Base-by-base conservation (phyloP, 1,140 invertebrate genomes). In the Rhopalosiphum maidis region DNA sequence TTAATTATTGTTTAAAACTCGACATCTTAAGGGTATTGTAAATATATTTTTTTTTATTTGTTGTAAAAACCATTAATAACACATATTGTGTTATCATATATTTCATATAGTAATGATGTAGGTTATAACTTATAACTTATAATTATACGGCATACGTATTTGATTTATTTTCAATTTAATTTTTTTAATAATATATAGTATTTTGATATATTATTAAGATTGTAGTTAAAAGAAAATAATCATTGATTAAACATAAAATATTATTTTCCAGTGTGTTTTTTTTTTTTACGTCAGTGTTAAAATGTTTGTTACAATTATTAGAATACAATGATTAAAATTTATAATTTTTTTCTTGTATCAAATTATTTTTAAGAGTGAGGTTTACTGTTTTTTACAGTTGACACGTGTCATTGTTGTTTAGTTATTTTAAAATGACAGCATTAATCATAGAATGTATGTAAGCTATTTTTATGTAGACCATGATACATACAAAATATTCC, bases 51-150 rank as follows among this genome's bases (percentile, higher is more conserved):
- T 51, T n/a, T 77, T n/a, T 77, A 77, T 77, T 77, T n/a, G 30
- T 77, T 77, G 30, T n/a, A n/a, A 68, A 77, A n/a, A 77, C 60
- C 60, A 77, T 77, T n/a, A 77, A 77, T 77, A n/a, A 77, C n/a
- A 77, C 60, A 77, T 77, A 77, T 77, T 77, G 60, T 77, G 60
- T 77, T 77, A 77, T 77, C 30, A 77, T 77, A n/a, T 77, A 77
- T n/a, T 77, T n/a, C 30, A 77, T 77, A 77, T 77, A 77, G 60
- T 77, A 77, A 77, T 77, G 30, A 77, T 77, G n/a, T n/a, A 77
- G n/a, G 60, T 77, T 77, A 77, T n/a, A n/a, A 68, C 30, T 68
- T 68, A 68, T 15, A 15, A n/a, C 4, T 60, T 68, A 15, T 11
- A n/a, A 30, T 68, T n/a, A 68, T n/a, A 25, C 23, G 11, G 11